phyloP scores from a whole-genome alignment of 2,888 invertebrate genomes.

The Eugnorisma glareosa region DNA sequence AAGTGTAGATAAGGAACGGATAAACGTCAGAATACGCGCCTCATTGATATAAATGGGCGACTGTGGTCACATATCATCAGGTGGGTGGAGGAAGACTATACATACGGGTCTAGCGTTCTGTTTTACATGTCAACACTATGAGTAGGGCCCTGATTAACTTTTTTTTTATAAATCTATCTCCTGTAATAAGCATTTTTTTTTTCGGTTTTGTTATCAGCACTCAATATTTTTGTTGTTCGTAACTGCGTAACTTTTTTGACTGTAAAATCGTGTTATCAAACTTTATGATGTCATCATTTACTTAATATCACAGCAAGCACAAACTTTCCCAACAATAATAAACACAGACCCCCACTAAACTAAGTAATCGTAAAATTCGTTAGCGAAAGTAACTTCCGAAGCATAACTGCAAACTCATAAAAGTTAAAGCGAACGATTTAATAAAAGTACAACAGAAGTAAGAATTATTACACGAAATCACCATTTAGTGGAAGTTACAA shows the following conservation, averaged over 20 bases:
- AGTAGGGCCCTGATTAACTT: background rate
- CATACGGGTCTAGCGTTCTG: constrained; percentile 29
- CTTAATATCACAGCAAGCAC: constrained; percentile 47
- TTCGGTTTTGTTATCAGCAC: background rate
- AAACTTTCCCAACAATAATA: constrained; percentile 58
- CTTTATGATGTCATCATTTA: constrained; percentile 28
- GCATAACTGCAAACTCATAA: constrained; percentile 75
- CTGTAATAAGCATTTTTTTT: background rate
- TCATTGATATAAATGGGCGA: constrained; percentile 68
- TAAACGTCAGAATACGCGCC: constrained; percentile 55
- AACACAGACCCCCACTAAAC: constrained; percentile 59
- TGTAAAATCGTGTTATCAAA: constrained; percentile 16
- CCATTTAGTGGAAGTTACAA: constrained; percentile 87
- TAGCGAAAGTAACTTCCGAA: constrained; percentile 65
- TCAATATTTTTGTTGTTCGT: background rate
- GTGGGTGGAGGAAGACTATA: constrained; percentile 61
- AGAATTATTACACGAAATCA: constrained; percentile 86
- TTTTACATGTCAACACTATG: constrained; percentile 27
- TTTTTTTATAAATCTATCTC: no score
- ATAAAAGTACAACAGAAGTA: constrained; percentile 80
- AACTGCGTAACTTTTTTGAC: constrained; percentile 7
- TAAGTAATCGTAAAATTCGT: constrained; percentile 67
- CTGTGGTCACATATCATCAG: constrained; percentile 72
- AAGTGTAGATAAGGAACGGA: constrained; percentile 54
- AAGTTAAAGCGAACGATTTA: constrained; percentile 79